Base-by-base conservation (phyloP, 1,140 invertebrate genomes). In the Rhagoletis pomonella region DNA sequence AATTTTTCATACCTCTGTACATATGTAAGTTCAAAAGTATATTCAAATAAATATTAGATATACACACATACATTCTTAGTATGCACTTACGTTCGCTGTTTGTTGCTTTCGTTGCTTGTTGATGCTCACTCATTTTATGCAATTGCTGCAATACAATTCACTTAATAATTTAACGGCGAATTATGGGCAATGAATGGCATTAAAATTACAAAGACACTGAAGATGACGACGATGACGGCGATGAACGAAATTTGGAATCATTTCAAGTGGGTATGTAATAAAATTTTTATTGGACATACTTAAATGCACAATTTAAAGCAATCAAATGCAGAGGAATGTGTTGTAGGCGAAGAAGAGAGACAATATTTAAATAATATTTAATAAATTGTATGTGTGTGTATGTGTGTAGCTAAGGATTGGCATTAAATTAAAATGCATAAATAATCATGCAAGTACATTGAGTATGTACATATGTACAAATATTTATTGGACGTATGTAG, bases 151-250 rank as follows among this genome's bases (percentile, higher is more conserved):
- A 81, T 81, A 50, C 47, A 81, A 81, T 81, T 81, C 73, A 81
- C 47, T 81, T 81, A 81, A 81, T 81, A 81, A 55, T 81, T 81
- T 81, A 81, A 55, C 73, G 47, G 55, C 73, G 73, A 81, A 81
- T 81, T 81, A 81, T 58, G 73, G 47, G 47, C 73, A 81, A 81
- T 81, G 47, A 81, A 81, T 55, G 73, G 47, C 47, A 55, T 81
- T 81, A 81, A 81, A 81, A 81, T n/a, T 81, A 81, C 47, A 58
- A 7, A 3, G 44, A 81, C 44, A 81, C 44, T 55, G 47, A 50
- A 55, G 44, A 10, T 7, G 73, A 81, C 64, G 64, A 67, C 64
- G 39, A 59, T 59, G 12, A 67, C 65, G 10, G 39, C 64, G 64
- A 67, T 10, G 65, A 67, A 19, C 29, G 29, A 42, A 19, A 29